These are phyloP conservation scores for Atta colombica DNA, from an alignment of 1,140 invertebrate genomes.

Conservation along the genomic window DNA sequence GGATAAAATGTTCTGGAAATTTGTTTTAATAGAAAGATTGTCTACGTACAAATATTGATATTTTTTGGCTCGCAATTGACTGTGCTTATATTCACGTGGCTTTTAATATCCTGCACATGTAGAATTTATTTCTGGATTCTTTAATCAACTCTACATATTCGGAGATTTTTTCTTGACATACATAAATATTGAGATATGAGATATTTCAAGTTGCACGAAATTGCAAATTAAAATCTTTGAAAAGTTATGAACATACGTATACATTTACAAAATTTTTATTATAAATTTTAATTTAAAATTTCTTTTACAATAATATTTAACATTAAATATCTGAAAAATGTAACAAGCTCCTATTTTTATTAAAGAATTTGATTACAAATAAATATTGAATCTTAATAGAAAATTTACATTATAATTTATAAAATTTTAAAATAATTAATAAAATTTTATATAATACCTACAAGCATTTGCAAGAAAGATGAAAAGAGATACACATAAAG, in stretches of 20 bases:
- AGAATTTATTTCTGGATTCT: background rate
- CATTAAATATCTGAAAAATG: background rate
- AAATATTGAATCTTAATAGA: background rate
- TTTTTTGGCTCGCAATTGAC: too few species aligned
- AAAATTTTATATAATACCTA: background rate
- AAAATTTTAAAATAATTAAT: background rate
- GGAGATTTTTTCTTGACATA: background rate
- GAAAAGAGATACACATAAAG: background rate
- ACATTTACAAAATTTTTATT: background rate
- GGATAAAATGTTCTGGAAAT: background rate
- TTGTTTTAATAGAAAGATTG: background rate
- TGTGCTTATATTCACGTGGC: background rate
- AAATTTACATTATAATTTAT: background rate
- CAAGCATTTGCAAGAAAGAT: background rate
- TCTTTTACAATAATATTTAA: background rate
- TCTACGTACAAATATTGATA: too few species aligned
- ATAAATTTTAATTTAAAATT: background rate
- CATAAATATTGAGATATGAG: background rate
- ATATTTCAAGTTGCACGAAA: background rate
- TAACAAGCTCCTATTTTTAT: background rate
- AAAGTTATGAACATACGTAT: background rate
- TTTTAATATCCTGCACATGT: background rate
- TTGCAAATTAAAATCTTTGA: constrained; percentile 2
- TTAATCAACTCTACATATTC: background rate
- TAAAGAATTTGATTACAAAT: background rate